These are phyloP conservation scores for Holotrichia oblita DNA, from an alignment of 1,140 invertebrate genomes.

Conservation along the genomic window DNA sequence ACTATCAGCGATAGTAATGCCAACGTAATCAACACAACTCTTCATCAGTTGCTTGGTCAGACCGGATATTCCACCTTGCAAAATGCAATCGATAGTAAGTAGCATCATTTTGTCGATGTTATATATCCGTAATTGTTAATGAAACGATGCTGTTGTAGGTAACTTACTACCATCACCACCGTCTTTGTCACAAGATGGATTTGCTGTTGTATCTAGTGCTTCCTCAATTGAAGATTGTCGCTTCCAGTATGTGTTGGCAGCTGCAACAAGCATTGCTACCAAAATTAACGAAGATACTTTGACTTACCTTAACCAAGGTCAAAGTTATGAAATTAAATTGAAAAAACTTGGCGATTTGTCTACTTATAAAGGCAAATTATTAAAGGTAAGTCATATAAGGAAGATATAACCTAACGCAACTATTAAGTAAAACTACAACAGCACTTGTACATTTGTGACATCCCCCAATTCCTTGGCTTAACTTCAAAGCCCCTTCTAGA, in stretches of 20 bases:
- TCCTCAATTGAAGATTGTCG: constrained; percentile 65
- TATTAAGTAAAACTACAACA: not conserved
- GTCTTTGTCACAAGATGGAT: constrained; percentile 50
- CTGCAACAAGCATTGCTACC: constrained; percentile 95
- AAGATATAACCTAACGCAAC: not conserved
- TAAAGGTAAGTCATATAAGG: constrained; percentile 77
- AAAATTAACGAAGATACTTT: constrained; percentile 96
- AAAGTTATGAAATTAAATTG: constrained; percentile 96
- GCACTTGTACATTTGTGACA: too few relatives aligned
- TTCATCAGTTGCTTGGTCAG: constrained; percentile 57
- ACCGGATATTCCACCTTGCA: constrained; percentile 54
- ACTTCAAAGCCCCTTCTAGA: too few relatives aligned
- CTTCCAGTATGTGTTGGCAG: constrained; percentile 95
- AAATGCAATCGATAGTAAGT: constrained; percentile 56
- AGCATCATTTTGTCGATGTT: not conserved
- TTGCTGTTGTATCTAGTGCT: constrained; percentile 53
- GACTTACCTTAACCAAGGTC: constrained; percentile 98
- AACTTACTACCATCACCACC: constrained; percentile 38
- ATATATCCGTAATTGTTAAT: not conserved
- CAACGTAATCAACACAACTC: constrained; percentile 57
- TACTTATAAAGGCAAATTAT: constrained; percentile 84
- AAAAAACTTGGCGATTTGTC: constrained; percentile 96
- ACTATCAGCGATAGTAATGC: constrained; percentile 50
- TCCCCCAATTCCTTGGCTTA: too few relatives aligned
- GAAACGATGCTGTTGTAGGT: constrained; percentile 12